These are phyloP conservation scores for Athalia rosae DNA, from an alignment of 2,888 invertebrate species.

Conservation along the genomic window DNA sequence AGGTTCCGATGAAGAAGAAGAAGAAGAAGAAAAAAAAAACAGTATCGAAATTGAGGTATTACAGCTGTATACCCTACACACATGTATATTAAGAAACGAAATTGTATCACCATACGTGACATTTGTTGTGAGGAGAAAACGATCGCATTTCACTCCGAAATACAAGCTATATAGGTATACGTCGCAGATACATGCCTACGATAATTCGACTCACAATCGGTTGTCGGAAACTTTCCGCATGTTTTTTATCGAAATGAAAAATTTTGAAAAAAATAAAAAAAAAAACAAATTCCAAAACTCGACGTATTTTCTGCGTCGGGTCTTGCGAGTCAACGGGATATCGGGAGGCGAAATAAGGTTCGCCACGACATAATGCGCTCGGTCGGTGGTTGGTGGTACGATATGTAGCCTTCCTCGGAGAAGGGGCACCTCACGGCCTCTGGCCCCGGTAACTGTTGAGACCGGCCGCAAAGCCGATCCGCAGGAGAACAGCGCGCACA, in stretches of 20 bases:
- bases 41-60: neutral
- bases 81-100: neutral
- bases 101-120: slow-evolving; percentile 14
- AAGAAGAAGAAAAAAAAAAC: neutral
- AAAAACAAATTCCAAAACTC: too few species aligned
- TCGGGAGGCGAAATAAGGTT: neutral
- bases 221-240: neutral
- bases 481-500: slow-evolving; percentile 27
- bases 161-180: neutral
- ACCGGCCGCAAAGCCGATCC: slow-evolving; percentile 22
- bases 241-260: too few species aligned
- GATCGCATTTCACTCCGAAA: slow-evolving; percentile 28
- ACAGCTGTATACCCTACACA: neutral
- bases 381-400: neutral
- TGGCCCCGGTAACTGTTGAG: slow-evolving; percentile 36
- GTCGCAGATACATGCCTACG: neutral
- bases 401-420: slow-evolving; percentile 38
- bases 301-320: too few species aligned
- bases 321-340: too few species aligned
- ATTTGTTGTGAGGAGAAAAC: slow-evolving; percentile 18
- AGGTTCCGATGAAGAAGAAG: neutral
- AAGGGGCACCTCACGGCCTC: slow-evolving; percentile 44
- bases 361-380: too few species aligned
- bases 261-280: too few species aligned
- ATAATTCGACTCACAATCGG: neutral